Percentiles rank a stretch among this genome's conserved stretches.
These are phyloP conservation scores for Prionace glauca DNA, from an alignment of 2,797 vertebrate genomes.

Conservation along the genomic window DNA sequence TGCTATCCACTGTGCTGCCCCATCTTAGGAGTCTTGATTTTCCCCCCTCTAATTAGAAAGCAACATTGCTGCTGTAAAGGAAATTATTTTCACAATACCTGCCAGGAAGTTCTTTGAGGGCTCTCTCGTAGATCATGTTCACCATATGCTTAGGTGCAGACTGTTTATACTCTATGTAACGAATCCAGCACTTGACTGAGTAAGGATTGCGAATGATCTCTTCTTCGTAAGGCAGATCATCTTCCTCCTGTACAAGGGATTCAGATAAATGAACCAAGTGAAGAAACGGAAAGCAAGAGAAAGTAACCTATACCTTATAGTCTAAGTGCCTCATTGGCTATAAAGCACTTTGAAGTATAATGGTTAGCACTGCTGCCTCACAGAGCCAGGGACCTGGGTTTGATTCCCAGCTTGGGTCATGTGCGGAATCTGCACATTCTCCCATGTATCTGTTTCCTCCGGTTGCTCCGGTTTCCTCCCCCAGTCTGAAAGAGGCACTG, in stretches of 20 bases:
- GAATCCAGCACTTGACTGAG: slow-evolving; percentile 89
- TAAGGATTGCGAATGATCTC: slow-evolving; percentile 89
- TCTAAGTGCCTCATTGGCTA: too few relatives aligned
- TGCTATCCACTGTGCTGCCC: too few relatives aligned
- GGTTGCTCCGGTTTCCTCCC: too few relatives aligned
- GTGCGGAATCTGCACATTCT: too few relatives aligned
- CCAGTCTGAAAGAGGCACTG: too few relatives aligned
- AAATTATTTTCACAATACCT: slow-evolving; percentile 57
- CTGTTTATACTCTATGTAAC: slow-evolving; percentile 83
- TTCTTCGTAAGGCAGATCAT: slow-evolving; percentile 86
- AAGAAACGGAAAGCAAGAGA: not conserved
- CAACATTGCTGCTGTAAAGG: not conserved
- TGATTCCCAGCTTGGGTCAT: too few relatives aligned
- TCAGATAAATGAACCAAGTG: not conserved
- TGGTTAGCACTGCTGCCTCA: too few relatives aligned
- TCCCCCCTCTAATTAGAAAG: too few relatives aligned
- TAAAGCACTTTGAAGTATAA: too few relatives aligned
- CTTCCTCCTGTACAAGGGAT: slow-evolving; percentile 67
- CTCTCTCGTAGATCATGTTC: slow-evolving; percentile 84
- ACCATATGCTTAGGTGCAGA: slow-evolving; percentile 64
- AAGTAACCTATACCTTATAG: not conserved
- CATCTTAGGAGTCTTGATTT: too few relatives aligned
- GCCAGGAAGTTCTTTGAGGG: slow-evolving; percentile 82
- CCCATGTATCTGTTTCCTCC: too few relatives aligned
- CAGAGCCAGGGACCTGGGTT: too few relatives aligned